Evolutionary conservation across 2,888 invertebrate genomes (phyloP).

Genomic region (Odontothrips loti): DNA sequence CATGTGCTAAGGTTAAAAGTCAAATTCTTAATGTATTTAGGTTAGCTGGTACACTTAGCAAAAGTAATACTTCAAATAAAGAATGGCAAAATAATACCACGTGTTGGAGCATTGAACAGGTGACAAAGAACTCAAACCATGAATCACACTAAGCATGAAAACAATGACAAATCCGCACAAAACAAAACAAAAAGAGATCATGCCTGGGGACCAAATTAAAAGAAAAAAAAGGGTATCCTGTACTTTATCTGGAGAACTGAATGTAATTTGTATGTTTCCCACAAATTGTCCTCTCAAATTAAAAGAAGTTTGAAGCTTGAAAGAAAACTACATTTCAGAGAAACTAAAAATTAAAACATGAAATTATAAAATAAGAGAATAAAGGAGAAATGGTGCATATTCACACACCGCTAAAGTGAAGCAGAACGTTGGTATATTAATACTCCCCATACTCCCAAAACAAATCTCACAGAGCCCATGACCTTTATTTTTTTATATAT

Average conservation of each 20-base stretch:
- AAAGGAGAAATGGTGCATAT: neutral
- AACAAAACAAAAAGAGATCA: neutral
- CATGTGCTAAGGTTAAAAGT: neutral
- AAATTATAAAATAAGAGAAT: neutral
- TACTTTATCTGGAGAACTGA: neutral
- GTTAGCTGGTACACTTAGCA: neutral
- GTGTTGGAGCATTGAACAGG: neutral
- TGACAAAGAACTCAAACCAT: neutral
- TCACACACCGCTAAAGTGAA: conserved; percentile 1
- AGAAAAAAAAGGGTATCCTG: neutral
- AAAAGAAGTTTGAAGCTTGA: too few relatives aligned
- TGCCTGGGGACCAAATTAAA: neutral
- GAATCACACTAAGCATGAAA: conserved; percentile 13
- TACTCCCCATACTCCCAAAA: too few relatives aligned
- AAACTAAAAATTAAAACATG: neutral
- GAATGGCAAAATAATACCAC: neutral
- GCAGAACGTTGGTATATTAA: neutral
- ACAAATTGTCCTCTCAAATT: too few relatives aligned
- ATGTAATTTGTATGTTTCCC: too few relatives aligned
- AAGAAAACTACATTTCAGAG: neutral
- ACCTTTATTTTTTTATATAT: neutral
- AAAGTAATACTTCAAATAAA: neutral
- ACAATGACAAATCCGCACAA: neutral
- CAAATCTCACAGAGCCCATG: neutral
- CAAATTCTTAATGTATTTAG: neutral